phyloP scores from a whole-genome alignment of 2,888 invertebrate species.

The Melitaea athalia region DNA sequence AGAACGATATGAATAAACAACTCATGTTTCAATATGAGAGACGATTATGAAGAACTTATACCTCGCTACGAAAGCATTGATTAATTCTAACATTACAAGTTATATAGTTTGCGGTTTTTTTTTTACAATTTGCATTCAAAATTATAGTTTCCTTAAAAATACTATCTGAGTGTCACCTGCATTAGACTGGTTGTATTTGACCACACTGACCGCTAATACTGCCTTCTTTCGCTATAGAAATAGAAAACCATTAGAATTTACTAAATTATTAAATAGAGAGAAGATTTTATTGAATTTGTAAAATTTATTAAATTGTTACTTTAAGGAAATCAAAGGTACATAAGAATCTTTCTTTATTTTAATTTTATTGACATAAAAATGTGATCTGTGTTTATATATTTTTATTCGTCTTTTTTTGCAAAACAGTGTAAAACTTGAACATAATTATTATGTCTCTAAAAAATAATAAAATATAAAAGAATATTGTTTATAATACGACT shows the following conservation, averaged over 20 bases:
- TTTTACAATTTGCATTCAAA: conserved; percentile 65
- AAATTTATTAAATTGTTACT: not conserved
- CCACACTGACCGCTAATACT: conserved; percentile 69
- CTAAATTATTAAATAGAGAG: not conserved
- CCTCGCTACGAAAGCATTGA: conserved; percentile 32
- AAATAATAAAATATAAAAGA: too few species aligned
- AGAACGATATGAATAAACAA: conserved; percentile 24
- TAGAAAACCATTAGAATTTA: conserved; percentile 37
- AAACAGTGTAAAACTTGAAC: too few species aligned
- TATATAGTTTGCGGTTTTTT: conserved; percentile 42
- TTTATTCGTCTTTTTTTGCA: too few species aligned
- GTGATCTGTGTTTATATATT: too few species aligned
- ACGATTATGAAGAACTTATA: conserved; percentile 15
- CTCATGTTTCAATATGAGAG: conserved; percentile 23
- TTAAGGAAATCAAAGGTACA: not conserved
- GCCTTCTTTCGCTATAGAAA: conserved; percentile 49
- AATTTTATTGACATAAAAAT: too few species aligned
- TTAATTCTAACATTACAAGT: conserved; percentile 53
- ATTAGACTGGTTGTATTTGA: conserved; percentile 62
- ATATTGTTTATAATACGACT: too few species aligned
- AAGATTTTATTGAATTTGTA: not conserved
- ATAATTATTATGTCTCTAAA: too few species aligned
- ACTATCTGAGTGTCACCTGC: conserved; percentile 68
- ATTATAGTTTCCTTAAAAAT: conserved; percentile 65
- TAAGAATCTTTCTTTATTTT: not conserved